phyloP scores from a whole-genome alignment of 2,797 vertebrate species.

The Anolis apletophallus region DNA sequence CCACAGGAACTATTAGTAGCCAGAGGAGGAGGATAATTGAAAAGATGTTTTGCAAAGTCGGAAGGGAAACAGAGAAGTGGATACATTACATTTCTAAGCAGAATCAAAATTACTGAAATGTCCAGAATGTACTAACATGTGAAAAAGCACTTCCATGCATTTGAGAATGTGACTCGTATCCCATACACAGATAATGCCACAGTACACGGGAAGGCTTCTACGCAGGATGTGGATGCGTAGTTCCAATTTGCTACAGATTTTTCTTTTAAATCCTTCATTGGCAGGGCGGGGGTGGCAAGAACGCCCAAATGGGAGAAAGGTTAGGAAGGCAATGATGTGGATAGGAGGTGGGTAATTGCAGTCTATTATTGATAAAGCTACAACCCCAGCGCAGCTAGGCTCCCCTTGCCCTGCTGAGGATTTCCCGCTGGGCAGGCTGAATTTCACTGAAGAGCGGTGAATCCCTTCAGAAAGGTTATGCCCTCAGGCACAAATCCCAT shows the following conservation, averaged over 20 bases:
- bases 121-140: not conserved
- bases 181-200: no score
- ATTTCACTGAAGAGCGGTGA: conserved; percentile 14
- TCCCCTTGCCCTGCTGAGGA: not conserved
- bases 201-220: not conserved
- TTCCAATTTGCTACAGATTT: not conserved
- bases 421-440: conserved; percentile 33
- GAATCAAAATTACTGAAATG: not conserved
- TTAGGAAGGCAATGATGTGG: not conserved
- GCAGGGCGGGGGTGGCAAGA: not conserved
- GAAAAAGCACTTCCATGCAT: not conserved
- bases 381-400: not conserved
- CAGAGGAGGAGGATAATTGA: not conserved
- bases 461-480: not conserved
- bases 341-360: conserved; percentile 5
- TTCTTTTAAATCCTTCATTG: not conserved
- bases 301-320: not conserved
- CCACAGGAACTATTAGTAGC: not conserved
- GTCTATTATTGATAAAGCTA: conserved; percentile 22
- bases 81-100: not conserved
- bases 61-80: not conserved
- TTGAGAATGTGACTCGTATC: not conserved
- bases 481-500: not conserved
- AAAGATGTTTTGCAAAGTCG: not conserved
- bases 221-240: not conserved